Evolutionary conservation across 2,888 invertebrate species (phyloP), one percentile per base, ranked within the genome.

Genomic region (Dryadula phaetusa): DNA sequence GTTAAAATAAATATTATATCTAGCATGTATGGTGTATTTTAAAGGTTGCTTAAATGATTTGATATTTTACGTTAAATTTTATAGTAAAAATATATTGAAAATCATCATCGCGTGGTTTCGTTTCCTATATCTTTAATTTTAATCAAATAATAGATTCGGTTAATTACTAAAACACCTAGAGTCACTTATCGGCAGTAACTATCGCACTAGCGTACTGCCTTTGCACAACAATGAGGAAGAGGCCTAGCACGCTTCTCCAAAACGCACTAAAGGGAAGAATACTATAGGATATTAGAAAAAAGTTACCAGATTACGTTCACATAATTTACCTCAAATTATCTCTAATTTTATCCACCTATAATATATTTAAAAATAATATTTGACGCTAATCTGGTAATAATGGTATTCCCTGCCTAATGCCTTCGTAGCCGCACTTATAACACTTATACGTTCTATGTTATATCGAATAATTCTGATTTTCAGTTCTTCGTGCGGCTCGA

Each of bases 401-500:
- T 52, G 3, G 42, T 22, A 58, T 54, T 32, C 54, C 49, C 25
- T 65, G 53, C 20, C 16, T 44, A 20, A 18, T 22, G 32, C 42
- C 63, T 63, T 20, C 54, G 44, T 54, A 63, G 53, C n/a, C 32
- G 53, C 44, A 7, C 32, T 20, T 0, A 18, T 12, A 14, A 14
- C 4, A 5, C 18, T 46, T 25, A 40, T 40, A 18, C 7, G 20
- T 52, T 53, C 53, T 53, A 32, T 34, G 32, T 37, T 66, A 61
- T 28, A 65, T 6, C 40, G n/a, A 18, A 52, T 12, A 20, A 46
- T 42, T 64, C 49, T 89, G 74, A 93, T 85, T 97, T 98, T 82
- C 96, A 99, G 99, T 99, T 99, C 94, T 99, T 99, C 95, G 98
- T 99, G 90, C 97, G 99, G 88, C 95, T 99, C 94, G 97, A 98